Base-by-base conservation (phyloP, 2,113 vertebrate species). In the Oxyura jamaicensis region DNA sequence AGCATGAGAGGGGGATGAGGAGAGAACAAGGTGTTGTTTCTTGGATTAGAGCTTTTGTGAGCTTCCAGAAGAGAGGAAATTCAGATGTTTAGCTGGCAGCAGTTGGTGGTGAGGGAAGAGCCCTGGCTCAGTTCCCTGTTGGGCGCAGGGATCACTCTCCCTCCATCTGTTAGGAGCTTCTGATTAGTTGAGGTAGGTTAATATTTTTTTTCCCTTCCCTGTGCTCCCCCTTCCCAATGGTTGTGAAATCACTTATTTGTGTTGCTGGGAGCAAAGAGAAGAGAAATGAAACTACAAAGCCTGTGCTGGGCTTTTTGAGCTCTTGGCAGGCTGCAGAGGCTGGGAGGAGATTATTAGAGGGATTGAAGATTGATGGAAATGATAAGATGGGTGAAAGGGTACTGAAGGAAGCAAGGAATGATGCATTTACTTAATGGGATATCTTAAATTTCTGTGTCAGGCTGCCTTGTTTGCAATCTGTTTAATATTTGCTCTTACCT, bases 181-280 rank as follows among this genome's bases (percentile, higher is more conserved):
- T 94, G 94, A 91, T 95, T 96, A 96, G 87, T 91, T 53, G 90
- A 96, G 75, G 71, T 91, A 90, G 93, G 94, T 95, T 96, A 96
- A 95, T 22, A 91, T 93, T 88, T 95, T 91, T 63, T 93, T 63
- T 93, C 77, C 77, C n/a, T n/a, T n/a, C n/a, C 90, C 87, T 88
- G 59, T 4, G 29, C 39, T 96, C 50, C 52, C 55, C 25, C 31
- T 92, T 96, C 87, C 93, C 93, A 77, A 29, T 0, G 10, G 82
- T 86, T 91, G 59, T 50, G 87, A 95, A 96, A 97, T 96, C 82
- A 95, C 72, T 96, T 94, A 95, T 83, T 93, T 93, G 55, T 93
- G 50, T 90, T 90, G 82, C 91, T 95, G 85, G 67, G 82, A 94
- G 93, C 36, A 46, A 88, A 91, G 73, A 81, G 56, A 83, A 86